These are phyloP conservation scores for Hyalella azteca DNA, from an alignment of 2,888 invertebrate species.

Conservation along the genomic window DNA sequence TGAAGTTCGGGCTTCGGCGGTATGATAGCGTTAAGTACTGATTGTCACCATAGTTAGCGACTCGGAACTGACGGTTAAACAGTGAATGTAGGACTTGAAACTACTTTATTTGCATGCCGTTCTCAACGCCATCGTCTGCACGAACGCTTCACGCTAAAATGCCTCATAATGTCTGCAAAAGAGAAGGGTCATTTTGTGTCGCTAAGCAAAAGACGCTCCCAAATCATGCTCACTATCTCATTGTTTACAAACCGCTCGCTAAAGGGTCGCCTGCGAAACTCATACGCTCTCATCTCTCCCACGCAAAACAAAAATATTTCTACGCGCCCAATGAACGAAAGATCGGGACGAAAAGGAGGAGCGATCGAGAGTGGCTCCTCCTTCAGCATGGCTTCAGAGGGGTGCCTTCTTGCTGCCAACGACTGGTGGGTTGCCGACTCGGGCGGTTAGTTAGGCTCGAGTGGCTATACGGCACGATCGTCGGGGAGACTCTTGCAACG, in stretches of 20 bases:
- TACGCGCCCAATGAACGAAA: background rate
- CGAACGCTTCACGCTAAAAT: background rate
- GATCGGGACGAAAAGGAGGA: background rate
- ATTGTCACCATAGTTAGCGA: too few species aligned
- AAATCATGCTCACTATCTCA: slow-evolving; percentile 17
- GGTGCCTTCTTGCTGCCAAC: background rate
- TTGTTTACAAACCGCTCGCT: slow-evolving; percentile 15
- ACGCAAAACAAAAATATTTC: background rate
- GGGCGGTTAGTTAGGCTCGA: too few species aligned
- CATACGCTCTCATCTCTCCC: background rate
- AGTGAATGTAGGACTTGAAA: background rate
- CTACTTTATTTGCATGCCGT: background rate
- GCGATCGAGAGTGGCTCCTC: background rate
- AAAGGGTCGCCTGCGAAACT: background rate
- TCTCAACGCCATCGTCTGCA: background rate
- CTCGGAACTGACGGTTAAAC: background rate
- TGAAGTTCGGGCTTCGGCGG: background rate
- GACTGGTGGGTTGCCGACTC: too few species aligned
- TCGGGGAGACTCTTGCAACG: too few species aligned
- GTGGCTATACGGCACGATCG: background rate
- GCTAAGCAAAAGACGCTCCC: slow-evolving; percentile 9
- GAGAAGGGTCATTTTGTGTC: background rate
- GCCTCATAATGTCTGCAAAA: slow-evolving; percentile 20
- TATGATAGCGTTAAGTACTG: too few species aligned
- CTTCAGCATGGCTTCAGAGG: background rate